A percentile compares a stretch with the other conserved stretches of the same genome.
Conservation (phyloP, 2,797 vertebrate species). For the Argya squamiceps region DNA sequence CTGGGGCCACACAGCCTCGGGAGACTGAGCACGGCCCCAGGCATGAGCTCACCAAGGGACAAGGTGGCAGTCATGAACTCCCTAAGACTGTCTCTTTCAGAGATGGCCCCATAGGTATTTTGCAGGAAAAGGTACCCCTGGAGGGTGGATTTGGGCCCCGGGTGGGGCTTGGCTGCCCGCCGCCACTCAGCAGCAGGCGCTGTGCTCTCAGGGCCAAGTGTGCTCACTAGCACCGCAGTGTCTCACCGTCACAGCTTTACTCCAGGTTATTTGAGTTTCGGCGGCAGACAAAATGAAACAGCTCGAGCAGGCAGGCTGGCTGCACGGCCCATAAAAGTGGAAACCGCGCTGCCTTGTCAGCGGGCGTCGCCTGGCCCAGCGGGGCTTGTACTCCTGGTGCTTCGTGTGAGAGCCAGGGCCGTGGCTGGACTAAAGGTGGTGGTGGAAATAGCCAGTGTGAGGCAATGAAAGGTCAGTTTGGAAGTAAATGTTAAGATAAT, state of each 20-base stretch:
- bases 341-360: conserved; percentile 1
- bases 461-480: not conserved
- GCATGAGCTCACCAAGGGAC: not conserved
- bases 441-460: not conserved
- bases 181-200: not conserved
- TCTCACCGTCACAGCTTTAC: not conserved
- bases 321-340: conserved; percentile 11
- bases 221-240: not conserved
- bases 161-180: not conserved
- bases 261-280: conserved; percentile 52
- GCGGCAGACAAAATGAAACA: conserved; percentile 63
- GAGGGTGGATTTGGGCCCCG: not conserved
- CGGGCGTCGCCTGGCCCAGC: rapidly evolving
- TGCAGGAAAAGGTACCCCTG: not conserved
- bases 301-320: conserved; percentile 45
- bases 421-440: not conserved
- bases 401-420: not conserved
- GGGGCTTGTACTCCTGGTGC: not conserved
- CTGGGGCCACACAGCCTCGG: rapidly evolving
- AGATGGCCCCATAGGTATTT: not conserved
- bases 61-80: not conserved
- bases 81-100: not conserved
- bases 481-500: not conserved
- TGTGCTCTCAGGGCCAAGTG: not conserved
- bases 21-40: rapidly evolving